Percentiles rank a stretch among this genome's conserved stretches.
phyloP scores from a whole-genome alignment of 2,797 vertebrate species.

The Spheniscus humboldti region DNA sequence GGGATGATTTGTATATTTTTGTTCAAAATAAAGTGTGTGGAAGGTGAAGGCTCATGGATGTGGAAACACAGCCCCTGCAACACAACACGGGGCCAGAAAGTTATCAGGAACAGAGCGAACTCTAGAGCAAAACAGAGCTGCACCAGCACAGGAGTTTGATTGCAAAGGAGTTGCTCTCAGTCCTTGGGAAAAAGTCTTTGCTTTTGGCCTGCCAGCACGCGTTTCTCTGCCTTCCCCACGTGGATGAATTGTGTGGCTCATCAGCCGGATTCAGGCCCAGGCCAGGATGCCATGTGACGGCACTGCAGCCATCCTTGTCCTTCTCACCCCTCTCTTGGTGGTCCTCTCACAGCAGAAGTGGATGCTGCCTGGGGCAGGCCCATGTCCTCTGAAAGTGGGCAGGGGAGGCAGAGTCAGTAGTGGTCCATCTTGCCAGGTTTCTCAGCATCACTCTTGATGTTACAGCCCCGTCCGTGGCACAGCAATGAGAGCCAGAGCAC shows the following conservation, averaged over 20 bases:
- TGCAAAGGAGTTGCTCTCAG: not conserved
- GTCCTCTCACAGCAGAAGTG: not conserved
- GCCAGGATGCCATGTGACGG: not conserved
- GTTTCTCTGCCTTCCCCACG: not conserved
- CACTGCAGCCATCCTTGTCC: not conserved
- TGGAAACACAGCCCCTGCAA: not conserved
- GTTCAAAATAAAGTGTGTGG: not conserved
- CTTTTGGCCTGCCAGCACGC: accelerated
- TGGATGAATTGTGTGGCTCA: not conserved
- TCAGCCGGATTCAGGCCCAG: accelerated
- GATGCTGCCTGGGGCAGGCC: not conserved
- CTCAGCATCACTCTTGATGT: not conserved
- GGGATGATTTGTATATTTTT: constrained; percentile 2
- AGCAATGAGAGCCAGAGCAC: accelerated
- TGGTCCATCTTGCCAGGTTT: not conserved
- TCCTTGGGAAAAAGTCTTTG: not conserved
- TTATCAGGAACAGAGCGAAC: not conserved
- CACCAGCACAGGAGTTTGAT: not conserved
- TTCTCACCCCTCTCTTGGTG: not conserved
- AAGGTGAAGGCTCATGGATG: not conserved
- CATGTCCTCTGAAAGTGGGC: not conserved
- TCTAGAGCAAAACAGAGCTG: not conserved
- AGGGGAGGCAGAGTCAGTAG: not conserved
- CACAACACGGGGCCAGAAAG: not conserved
- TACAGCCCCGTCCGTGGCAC: not conserved